A percentile compares a stretch with the other conserved stretches of the same genome.
These are phyloP conservation scores for Polymixis lichenea DNA, from an alignment of 2,888 invertebrate species.

Conservation along the genomic window DNA sequence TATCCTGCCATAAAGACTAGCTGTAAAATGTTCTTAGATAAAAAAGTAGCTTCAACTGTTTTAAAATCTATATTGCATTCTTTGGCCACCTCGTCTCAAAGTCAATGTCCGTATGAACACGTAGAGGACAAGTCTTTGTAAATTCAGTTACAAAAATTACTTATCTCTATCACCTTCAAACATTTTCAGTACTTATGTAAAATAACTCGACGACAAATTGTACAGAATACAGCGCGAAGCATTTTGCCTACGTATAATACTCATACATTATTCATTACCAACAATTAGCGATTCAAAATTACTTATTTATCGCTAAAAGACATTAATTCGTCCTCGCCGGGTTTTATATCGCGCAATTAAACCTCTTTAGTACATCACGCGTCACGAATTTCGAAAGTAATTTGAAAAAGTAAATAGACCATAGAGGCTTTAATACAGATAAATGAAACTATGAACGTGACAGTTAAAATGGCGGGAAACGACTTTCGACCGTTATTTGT, in stretches of 20 bases:
- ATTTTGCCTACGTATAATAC: slow-evolving; percentile 58
- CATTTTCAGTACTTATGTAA: slow-evolving; percentile 64
- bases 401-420: slow-evolving; percentile 81
- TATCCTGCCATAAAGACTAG: slow-evolving; percentile 26
- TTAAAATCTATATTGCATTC: slow-evolving; percentile 17
- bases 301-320: slow-evolving; percentile 69
- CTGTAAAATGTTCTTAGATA: slow-evolving; percentile 15
- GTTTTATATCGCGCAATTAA: slow-evolving; percentile 67
- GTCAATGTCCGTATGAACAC: slow-evolving; percentile 40
- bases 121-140: slow-evolving; percentile 54
- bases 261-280: slow-evolving; percentile 67
- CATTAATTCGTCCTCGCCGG: slow-evolving; percentile 63
- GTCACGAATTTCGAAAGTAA: slow-evolving; percentile 77
- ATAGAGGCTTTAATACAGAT: slow-evolving; percentile 77
- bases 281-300: slow-evolving; percentile 71
- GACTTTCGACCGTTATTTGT: slow-evolving; percentile 79
- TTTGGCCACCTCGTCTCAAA: slow-evolving; percentile 34
- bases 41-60: slow-evolving; percentile 18
- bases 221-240: slow-evolving; percentile 54
- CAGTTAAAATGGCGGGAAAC: slow-evolving; percentile 83
- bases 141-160: slow-evolving; percentile 51
- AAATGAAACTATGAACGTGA: slow-evolving; percentile 74
- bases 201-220: slow-evolving; percentile 62
- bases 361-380: slow-evolving; percentile 72
- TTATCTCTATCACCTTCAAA: slow-evolving; percentile 64